Evolutionary conservation across 2,888 invertebrate species (phyloP).

Genomic region (Thelaira solivaga): DNA sequence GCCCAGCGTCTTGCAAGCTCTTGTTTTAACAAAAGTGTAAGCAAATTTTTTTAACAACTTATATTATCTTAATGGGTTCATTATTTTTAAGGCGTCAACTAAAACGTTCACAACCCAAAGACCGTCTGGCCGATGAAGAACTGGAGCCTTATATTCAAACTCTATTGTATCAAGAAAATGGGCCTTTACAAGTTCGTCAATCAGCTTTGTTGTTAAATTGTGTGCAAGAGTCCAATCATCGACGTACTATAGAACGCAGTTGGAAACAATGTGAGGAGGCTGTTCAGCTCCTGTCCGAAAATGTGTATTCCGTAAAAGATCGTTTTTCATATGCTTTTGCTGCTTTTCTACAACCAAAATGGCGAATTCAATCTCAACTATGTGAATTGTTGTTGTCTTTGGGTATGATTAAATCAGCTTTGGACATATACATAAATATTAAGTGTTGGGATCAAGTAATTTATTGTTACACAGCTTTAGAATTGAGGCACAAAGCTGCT

Average conservation of each 20-base stretch:
- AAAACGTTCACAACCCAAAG: constrained; percentile 85
- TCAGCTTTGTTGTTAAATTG: constrained; percentile 87
- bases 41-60: constrained; percentile 68
- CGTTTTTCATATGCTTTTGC: constrained; percentile 84
- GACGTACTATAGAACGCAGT: constrained; percentile 91
- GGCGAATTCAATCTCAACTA: constrained; percentile 86
- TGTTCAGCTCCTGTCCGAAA: constrained; percentile 79
- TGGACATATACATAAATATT: constrained; percentile 86
- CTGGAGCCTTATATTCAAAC: constrained; percentile 85
- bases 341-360: constrained; percentile 84
- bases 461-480: constrained; percentile 90
- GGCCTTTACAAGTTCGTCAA: constrained; percentile 87
- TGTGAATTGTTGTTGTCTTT: constrained; percentile 88
- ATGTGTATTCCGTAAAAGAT: constrained; percentile 63
- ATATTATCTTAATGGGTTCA: neutral
- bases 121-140: constrained; percentile 89
- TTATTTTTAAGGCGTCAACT: constrained; percentile 81
- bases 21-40: constrained; percentile 87
- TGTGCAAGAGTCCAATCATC: constrained; percentile 85
- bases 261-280: constrained; percentile 91
- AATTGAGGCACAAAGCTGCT: constrained; percentile 93
- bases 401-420: constrained; percentile 89
- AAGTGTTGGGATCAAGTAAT: constrained; percentile 96
- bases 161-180: constrained; percentile 81
- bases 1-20: constrained; percentile 86